phyloP scores from a whole-genome alignment of 2,888 invertebrate genomes.

The Morpho helenor region DNA sequence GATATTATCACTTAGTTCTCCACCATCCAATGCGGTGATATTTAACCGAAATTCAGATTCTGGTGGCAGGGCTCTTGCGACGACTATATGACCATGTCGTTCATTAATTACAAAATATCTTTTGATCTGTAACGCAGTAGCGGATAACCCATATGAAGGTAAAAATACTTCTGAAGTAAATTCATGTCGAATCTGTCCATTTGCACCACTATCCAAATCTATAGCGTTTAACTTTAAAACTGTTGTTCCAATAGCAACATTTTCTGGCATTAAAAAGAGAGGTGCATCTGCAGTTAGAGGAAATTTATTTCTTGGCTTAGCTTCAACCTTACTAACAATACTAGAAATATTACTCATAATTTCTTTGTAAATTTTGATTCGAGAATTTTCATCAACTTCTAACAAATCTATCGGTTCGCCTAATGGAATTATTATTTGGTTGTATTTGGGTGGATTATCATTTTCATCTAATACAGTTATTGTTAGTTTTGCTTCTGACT shows the following conservation, averaged over 20 bases:
- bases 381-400: conserved; percentile 79
- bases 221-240: conserved; percentile 84
- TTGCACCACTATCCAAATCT: conserved; percentile 85
- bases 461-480: conserved; percentile 88
- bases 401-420: conserved; percentile 83
- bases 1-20: conserved; percentile 84
- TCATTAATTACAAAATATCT: conserved; percentile 88
- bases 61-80: conserved; percentile 84
- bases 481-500: conserved; percentile 84
- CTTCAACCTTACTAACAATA: conserved; percentile 48
- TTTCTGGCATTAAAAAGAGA: conserved; percentile 85
- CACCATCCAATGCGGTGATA: conserved; percentile 87
- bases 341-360: conserved; percentile 47
- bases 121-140: conserved; percentile 73
- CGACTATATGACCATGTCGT: conserved; percentile 85
- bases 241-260: conserved; percentile 83
- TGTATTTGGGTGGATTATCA: conserved; percentile 87
- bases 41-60: conserved; percentile 88
- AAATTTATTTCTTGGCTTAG: conserved; percentile 61
- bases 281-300: conserved; percentile 65
- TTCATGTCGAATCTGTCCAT: conserved; percentile 85
- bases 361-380: conserved; percentile 67
- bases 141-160: conserved; percentile 64
- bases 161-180: conserved; percentile 84
- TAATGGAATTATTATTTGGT: conserved; percentile 84